phyloP scores from a whole-genome alignment of 2,113 vertebrate genomes.

The Oxygymnocypris stewartii region DNA sequence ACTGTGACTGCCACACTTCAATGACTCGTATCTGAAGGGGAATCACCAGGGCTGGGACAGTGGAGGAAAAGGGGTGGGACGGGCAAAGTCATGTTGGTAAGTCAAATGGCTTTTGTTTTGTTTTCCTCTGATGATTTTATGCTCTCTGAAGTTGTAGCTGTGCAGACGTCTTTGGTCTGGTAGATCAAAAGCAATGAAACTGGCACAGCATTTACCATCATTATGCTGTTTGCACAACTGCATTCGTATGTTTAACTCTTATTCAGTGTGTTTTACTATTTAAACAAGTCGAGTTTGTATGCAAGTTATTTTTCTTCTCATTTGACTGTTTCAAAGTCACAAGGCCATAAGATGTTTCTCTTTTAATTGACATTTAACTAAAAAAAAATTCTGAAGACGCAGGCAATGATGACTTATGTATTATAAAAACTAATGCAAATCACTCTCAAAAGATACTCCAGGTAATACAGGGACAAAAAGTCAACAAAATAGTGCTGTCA shows the following conservation, averaged over 20 bases:
- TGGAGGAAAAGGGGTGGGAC: slow-evolving; percentile 12
- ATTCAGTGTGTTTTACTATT: neutral
- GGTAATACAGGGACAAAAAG: too few relatives aligned
- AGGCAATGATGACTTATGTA: neutral
- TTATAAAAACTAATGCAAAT: neutral
- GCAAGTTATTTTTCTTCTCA: neutral
- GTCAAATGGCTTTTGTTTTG: slow-evolving; percentile 2
- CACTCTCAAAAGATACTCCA: too few relatives aligned
- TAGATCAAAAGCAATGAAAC: neutral
- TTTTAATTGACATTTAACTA: too few relatives aligned
- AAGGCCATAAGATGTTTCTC: neutral
- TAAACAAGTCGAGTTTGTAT: neutral
- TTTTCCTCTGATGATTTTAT: neutral
- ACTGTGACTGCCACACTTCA: neutral
- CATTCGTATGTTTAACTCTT: neutral
- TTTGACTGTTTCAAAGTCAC: neutral
- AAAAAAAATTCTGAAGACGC: neutral
- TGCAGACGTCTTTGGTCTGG: neutral
- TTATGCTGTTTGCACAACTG: neutral
- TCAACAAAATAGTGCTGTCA: too few relatives aligned
- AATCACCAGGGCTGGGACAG: neutral
- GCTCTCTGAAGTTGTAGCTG: neutral
- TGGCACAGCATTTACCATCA: neutral
- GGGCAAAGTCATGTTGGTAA: slow-evolving; percentile 19
- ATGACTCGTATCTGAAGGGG: slow-evolving; percentile 5